phyloP scores from a whole-genome alignment of 2,888 invertebrate species.

The Celastrina argiolus region DNA sequence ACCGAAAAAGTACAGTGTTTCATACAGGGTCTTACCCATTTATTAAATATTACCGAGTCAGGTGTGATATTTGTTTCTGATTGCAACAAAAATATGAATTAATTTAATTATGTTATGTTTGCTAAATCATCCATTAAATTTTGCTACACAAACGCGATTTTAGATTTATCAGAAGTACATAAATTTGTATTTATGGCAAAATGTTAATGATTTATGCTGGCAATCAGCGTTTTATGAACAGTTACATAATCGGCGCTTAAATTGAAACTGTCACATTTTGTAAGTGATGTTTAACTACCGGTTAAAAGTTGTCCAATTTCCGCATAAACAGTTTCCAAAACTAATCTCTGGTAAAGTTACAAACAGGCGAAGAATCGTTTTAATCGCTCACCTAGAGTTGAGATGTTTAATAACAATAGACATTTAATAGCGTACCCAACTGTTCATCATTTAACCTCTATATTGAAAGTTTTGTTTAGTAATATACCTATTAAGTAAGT shows the following conservation, averaged over 20 bases:
- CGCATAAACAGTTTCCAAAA: neutral
- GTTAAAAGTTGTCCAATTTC: conserved; percentile 2
- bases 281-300: conserved; percentile 8
- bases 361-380: neutral
- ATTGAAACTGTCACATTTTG: conserved; percentile 7
- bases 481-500: no score
- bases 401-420: neutral
- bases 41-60: no score
- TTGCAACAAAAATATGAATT: no score
- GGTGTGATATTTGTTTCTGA: no score
- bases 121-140: neutral
- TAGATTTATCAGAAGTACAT: conserved; percentile 1
- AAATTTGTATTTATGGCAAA: conserved; percentile 1
- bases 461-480: neutral
- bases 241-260: neutral
- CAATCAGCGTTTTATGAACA: conserved; percentile 4
- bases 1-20: no score
- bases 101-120: neutral
- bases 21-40: no score
- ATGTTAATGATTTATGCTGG: neutral
- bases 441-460: neutral
- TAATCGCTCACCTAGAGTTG: conserved; percentile 1
- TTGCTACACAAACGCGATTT: neutral
- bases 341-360: conserved; percentile 13
- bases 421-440: neutral